Evolutionary conservation across 1,140 invertebrate species (phyloP).

Genomic region (Trypoxylus dichotomus): DNA sequence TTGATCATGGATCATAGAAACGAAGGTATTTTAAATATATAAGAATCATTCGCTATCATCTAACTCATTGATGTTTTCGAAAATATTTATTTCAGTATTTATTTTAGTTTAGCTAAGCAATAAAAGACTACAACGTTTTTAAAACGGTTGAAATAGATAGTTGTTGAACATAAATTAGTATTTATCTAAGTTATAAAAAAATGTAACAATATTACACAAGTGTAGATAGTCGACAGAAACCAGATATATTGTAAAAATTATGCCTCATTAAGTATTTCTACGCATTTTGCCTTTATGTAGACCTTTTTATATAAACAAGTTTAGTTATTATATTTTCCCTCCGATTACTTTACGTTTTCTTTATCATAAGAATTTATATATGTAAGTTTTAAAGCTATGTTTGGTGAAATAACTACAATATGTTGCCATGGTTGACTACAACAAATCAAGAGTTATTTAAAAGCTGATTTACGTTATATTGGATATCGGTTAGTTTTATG

Average conservation of each 20-base stretch:
- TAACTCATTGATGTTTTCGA: background rate
- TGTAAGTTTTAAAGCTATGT: background rate
- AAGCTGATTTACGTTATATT: background rate
- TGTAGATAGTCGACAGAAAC: too few relatives aligned
- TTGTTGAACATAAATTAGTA: background rate
- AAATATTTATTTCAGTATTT: conserved; percentile 7
- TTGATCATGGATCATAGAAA: background rate
- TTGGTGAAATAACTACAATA: background rate
- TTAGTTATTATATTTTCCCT: too few relatives aligned
- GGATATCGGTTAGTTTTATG: background rate
- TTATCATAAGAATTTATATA: background rate
- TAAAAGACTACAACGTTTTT: background rate
- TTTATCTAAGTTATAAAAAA: background rate
- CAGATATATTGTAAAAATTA: too few relatives aligned
- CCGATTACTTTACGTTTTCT: too few relatives aligned
- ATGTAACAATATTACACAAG: too few relatives aligned
- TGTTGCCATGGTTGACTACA: background rate
- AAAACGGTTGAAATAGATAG: background rate
- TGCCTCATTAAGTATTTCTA: too few relatives aligned
- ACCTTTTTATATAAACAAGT: too few relatives aligned
- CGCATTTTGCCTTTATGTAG: too few relatives aligned
- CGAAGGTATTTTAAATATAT: background rate
- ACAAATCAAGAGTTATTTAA: background rate
- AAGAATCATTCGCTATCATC: background rate
- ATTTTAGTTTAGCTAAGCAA: background rate